phyloP scores from a whole-genome alignment of 2,888 invertebrate genomes.

The Pheosia tremula region DNA sequence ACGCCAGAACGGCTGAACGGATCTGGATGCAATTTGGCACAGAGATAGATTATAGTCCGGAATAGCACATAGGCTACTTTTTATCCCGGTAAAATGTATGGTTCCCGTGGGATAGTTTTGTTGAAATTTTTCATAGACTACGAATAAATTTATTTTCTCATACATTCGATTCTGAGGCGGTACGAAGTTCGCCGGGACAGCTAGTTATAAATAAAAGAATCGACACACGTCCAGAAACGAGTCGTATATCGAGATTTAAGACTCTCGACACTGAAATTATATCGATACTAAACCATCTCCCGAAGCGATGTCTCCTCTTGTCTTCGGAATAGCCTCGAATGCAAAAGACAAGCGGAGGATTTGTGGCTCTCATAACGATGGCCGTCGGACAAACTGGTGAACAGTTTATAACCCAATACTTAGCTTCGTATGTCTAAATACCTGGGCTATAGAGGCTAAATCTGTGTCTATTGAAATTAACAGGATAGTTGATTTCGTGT shows the following conservation, averaged over 20 bases:
- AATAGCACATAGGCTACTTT: too few relatives aligned
- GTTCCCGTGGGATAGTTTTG: too few relatives aligned
- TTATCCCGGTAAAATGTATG: too few relatives aligned
- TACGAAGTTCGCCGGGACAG: too few relatives aligned
- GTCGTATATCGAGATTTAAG: neutral
- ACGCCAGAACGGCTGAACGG: too few relatives aligned
- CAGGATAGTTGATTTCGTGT: neutral
- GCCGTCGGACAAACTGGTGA: constrained; percentile 35
- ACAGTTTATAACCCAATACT: constrained; percentile 30
- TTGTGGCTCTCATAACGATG: constrained; percentile 53
- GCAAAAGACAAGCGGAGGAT: constrained; percentile 59
- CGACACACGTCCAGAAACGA: neutral
- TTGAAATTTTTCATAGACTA: too few relatives aligned
- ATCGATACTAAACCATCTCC: constrained; percentile 1
- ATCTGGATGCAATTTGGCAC: too few relatives aligned
- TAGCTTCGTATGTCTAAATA: constrained; percentile 9
- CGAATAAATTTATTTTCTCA: too few relatives aligned
- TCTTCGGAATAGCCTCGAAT: constrained; percentile 48
- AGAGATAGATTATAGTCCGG: too few relatives aligned
- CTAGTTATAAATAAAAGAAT: too few relatives aligned
- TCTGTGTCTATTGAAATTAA: neutral
- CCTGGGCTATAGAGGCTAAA: neutral
- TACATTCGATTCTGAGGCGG: too few relatives aligned
- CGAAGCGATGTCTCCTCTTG: constrained; percentile 38
- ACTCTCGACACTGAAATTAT: neutral